Evolutionary conservation across 2,888 invertebrate genomes (phyloP), one percentile per base, ranked within the genome.

Genomic region (Apamea crenata): DNA sequence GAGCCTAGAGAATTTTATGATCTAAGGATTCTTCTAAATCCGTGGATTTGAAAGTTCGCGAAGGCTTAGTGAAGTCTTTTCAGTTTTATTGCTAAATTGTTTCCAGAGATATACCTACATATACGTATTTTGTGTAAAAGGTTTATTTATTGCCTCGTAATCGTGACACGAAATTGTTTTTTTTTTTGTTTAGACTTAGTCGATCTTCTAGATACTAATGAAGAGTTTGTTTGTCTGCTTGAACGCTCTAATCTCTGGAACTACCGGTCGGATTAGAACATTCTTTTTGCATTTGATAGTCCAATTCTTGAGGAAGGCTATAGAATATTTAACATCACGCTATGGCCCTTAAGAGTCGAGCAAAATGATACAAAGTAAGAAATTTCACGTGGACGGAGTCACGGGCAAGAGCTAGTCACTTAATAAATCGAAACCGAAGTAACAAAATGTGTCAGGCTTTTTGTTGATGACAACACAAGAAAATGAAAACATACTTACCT

Each of bases 1-100:
- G 77, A 82, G 73, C 72, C 77, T 82, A 78, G 74, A 73, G 76
- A 88, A 81, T 84, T 89, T 89, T 89, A 82, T 81, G 87, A 85
- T 74, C 77, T 40, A 77, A 68, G 74, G 81, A 76, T 78, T 84
- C 59, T 83, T 80, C 59, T 78, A 80, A 84, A 80, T 88, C 80
- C 80, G 25, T 18, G 78, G 82, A 72, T 84, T 88, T 67, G 67
- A 79, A 84, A 82, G 76, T 88, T 87, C 56, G 56, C 59, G 76
- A 77, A 25, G 79, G 67, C 77, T 87, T 82, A 86, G 47, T 69
- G 76, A 70, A 77, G 68, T 78, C 77, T 78, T 76, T 65, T 44
- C 65, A 87, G 78, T 85, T 87, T 77, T 80, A 68, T 80, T 81
- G 18, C 40, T 32, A 83, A 78, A 80, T 87, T 74, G 77, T 87